A percentile compares a stretch with the other conserved stretches of the same genome.
These are phyloP conservation scores for Epistrophe eligans DNA, from an alignment of 2,888 invertebrate genomes.

Conservation along the genomic window DNA sequence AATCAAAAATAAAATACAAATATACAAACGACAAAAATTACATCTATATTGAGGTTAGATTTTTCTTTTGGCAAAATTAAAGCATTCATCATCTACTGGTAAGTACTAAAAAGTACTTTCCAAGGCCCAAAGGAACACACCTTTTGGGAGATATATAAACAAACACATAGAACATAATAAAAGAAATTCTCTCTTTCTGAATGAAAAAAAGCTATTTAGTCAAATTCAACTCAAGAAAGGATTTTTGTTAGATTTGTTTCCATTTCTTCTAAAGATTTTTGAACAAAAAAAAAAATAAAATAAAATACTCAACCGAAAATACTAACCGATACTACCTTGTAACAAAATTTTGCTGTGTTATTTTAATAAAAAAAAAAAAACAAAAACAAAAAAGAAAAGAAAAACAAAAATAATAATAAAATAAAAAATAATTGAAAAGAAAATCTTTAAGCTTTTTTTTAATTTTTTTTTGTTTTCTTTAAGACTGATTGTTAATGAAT, in stretches of 20 bases:
- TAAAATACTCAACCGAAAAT: constrained; percentile 67
- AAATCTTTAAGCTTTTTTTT: constrained; percentile 26
- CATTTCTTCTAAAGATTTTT: background rate
- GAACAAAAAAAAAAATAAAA: constrained; percentile 20
- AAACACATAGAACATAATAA: background rate
- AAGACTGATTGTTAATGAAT: constrained; percentile 66
- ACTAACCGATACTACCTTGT: constrained; percentile 74
- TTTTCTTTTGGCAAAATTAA: no score
- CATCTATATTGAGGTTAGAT: no score
- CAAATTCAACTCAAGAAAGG: constrained; percentile 54
- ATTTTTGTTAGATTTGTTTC: constrained; percentile 11
- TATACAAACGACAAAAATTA: no score
- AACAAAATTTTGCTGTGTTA: constrained; percentile 53
- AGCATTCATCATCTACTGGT: no score
- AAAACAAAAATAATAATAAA: background rate
- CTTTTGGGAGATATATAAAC: background rate
- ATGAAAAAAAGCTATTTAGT: constrained; percentile 23
- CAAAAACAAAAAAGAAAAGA: no score
- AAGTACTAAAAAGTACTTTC: no score
- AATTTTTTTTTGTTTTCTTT: constrained; percentile 38
- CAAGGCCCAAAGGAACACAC: no score
- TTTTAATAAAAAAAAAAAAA: constrained; percentile 9
- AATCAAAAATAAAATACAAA: no score
- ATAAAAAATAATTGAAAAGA: constrained; percentile 14
- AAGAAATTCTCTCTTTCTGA: background rate